phyloP scores from a whole-genome alignment of 2,888 invertebrate genomes.

The Epirrita christyi region DNA sequence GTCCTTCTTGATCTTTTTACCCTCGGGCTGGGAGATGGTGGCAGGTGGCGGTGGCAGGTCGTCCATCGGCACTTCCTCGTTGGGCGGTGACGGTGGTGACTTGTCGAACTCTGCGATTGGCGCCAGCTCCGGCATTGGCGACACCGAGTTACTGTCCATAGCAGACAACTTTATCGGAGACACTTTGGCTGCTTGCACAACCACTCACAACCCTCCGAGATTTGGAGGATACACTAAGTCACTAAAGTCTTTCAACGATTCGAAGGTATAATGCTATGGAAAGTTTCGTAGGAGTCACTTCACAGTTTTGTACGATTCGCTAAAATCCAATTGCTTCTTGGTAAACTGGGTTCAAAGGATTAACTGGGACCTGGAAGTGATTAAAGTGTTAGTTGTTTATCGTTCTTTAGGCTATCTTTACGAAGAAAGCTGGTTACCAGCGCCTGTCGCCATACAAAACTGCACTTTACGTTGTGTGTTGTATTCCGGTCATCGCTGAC shows the following conservation, averaged over 20 bases:
- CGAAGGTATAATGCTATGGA: conserved; percentile 2
- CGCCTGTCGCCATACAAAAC: neutral
- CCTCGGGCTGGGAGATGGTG: conserved; percentile 83
- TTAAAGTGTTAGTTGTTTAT: conserved; percentile 55
- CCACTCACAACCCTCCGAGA: conserved; percentile 59
- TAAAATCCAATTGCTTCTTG: conserved; percentile 3
- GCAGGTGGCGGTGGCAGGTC: conserved; percentile 87
- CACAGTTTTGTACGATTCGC: neutral
- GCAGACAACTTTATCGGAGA: conserved; percentile 84
- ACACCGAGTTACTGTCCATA: conserved; percentile 89
- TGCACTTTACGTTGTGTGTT: neutral
- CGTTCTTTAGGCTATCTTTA: conserved; percentile 43
- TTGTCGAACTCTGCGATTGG: conserved; percentile 90
- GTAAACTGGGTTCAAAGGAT: conserved; percentile 7
- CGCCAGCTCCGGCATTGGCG: conserved; percentile 88
- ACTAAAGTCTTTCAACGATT: conserved; percentile 4
- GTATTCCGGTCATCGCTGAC: neutral
- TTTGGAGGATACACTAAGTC: conserved; percentile 58
- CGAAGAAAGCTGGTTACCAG: neutral
- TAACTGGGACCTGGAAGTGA: conserved; percentile 57
- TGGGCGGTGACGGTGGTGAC: conserved; percentile 87
- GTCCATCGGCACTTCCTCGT: conserved; percentile 86
- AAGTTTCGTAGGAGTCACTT: conserved; percentile 1
- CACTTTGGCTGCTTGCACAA: conserved; percentile 75
- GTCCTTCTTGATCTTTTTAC: conserved; percentile 76